These are phyloP conservation scores for Capricornis sumatraensis DNA, from an alignment of 2,113 vertebrate species.

Conservation along the genomic window DNA sequence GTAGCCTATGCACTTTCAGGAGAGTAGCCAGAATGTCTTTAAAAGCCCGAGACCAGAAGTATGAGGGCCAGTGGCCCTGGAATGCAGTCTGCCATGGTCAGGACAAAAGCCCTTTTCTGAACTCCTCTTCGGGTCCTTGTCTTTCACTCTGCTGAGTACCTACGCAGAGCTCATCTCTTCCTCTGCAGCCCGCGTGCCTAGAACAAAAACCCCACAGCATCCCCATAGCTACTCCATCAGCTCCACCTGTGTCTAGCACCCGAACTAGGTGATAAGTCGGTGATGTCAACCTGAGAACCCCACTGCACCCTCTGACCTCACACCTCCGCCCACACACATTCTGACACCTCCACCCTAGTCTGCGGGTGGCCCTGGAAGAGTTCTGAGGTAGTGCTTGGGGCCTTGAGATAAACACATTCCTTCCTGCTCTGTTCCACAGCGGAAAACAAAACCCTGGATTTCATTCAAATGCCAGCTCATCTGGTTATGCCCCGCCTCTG, in stretches of 20 bases:
- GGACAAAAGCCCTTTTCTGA: background rate
- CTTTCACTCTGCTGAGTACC: background rate
- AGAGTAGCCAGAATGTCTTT: background rate
- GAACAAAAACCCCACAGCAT: background rate
- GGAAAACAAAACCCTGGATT: constrained; percentile 10
- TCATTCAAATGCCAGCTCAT: constrained; percentile 43
- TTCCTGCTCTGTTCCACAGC: background rate
- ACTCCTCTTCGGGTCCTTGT: background rate
- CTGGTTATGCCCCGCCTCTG: background rate
- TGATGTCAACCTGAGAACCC: background rate
- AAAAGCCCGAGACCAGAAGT: background rate
- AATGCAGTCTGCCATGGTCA: background rate
- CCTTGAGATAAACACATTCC: background rate
- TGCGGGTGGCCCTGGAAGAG: background rate
- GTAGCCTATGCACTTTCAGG: background rate
- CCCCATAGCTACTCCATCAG: background rate
- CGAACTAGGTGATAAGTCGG: background rate
- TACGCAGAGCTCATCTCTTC: background rate
- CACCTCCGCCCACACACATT: background rate
- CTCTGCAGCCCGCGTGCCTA: background rate
- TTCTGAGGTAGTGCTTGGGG: accelerated
- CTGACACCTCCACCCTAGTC: background rate
- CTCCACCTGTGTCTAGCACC: constrained; percentile 38
- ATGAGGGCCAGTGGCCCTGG: background rate
- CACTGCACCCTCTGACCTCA: background rate